A percentile compares a stretch with the other conserved stretches of the same genome.
phyloP scores from a whole-genome alignment of 2,113 vertebrate species.

The Sminthopsis crassicaudata region DNA sequence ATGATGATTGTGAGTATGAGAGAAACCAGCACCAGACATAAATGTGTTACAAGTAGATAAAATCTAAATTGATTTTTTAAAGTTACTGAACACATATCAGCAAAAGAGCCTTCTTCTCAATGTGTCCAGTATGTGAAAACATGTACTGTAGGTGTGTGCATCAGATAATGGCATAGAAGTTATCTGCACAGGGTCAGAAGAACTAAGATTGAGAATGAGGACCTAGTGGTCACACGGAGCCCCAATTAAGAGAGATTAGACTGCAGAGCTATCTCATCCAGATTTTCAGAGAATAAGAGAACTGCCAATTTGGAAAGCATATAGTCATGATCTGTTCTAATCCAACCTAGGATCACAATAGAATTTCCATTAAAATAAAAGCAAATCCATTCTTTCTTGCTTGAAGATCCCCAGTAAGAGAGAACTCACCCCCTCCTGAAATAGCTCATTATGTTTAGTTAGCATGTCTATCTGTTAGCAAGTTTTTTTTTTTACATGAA shows the following conservation, averaged over 20 bases:
- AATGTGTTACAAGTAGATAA: neutral
- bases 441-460: neutral
- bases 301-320: neutral
- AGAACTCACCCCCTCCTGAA: neutral
- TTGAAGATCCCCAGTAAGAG: neutral
- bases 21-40: neutral
- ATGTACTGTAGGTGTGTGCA: neutral
- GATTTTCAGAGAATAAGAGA: neutral
- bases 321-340: neutral
- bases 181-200: neutral
- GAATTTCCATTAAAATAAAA: neutral
- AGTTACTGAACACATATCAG: neutral
- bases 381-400: neutral
- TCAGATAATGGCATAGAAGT: neutral
- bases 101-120: neutral
- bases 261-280: neutral
- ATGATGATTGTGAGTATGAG: neutral
- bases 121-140: neutral
- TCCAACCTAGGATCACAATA: neutral
- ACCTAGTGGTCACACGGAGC: neutral
- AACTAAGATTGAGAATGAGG: neutral
- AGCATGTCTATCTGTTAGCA: neutral
- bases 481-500: neutral
- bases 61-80: neutral
- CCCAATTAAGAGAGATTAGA: neutral